A percentile compares a stretch with the other conserved stretches of the same genome.
Conservation (phyloP, 1,140 invertebrate genomes). For the Drosophila sproati region DNA sequence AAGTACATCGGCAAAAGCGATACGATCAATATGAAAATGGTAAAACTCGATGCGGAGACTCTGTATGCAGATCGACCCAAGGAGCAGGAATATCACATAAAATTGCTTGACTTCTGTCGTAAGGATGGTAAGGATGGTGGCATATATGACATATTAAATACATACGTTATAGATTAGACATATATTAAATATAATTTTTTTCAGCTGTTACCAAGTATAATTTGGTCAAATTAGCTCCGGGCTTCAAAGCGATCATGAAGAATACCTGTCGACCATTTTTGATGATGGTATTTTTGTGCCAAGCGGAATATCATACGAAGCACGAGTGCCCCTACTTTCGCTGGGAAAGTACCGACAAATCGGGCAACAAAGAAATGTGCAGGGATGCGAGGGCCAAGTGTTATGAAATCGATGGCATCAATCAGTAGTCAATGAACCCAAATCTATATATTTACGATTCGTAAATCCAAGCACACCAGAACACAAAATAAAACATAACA, state of each 20-base stretch:
- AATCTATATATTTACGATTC: not conserved
- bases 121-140: conserved; percentile 46
- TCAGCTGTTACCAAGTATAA: conserved; percentile 38
- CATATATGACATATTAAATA: too few species aligned
- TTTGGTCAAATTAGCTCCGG: conserved; percentile 52
- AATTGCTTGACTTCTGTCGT: conserved; percentile 55
- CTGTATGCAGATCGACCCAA: conserved; percentile 53
- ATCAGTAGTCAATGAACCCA: not conserved
- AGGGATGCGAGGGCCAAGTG: conserved; percentile 42
- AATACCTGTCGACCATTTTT: conserved; percentile 63
- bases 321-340: conserved; percentile 70
- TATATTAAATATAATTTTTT: not conserved
- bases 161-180: not conserved
- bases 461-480: conserved; percentile 14
- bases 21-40: conserved; percentile 74
- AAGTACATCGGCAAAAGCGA: conserved; percentile 70
- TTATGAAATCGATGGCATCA: conserved; percentile 61
- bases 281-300: conserved; percentile 56
- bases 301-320: conserved; percentile 62
- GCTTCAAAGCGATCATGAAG: conserved; percentile 37
- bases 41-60: conserved; percentile 59
- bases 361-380: conserved; percentile 17
- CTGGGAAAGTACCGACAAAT: conserved; percentile 42
- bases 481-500: conserved; percentile 12
- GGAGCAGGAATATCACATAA: conserved; percentile 61